phyloP scores from a whole-genome alignment of 1,140 invertebrate species.

The Sycophaga agraensis region DNA sequence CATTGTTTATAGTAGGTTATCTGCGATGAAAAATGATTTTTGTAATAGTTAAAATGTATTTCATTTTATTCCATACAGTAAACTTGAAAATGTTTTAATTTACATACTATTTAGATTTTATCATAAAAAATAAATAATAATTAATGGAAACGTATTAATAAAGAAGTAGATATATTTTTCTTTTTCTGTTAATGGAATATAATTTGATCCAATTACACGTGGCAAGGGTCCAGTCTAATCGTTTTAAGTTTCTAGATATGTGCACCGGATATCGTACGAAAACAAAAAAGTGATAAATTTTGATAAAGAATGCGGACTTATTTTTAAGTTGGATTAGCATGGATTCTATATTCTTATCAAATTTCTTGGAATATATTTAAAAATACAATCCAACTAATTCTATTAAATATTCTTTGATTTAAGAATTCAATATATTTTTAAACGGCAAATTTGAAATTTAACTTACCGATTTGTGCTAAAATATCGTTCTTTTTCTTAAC shows the following conservation, averaged over 20 bases:
- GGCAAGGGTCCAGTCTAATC: not conserved
- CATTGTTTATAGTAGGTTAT: too few species aligned
- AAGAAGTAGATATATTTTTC: too few species aligned
- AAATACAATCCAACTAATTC: not conserved
- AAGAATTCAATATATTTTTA: not conserved
- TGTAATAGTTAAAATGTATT: too few species aligned
- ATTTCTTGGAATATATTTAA: not conserved
- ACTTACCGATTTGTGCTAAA: slow-evolving; percentile 57
- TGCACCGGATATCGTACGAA: not conserved
- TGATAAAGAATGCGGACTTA: slow-evolving; percentile 21
- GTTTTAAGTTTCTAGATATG: not conserved
- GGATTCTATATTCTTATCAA: slow-evolving; percentile 4
- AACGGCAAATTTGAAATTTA: not conserved
- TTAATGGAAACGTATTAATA: too few species aligned
- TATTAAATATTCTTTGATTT: too few species aligned
- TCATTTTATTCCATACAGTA: too few species aligned
- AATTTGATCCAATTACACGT: slow-evolving; percentile 13
- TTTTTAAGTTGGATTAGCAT: slow-evolving; percentile 8
- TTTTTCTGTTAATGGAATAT: too few species aligned
- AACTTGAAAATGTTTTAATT: too few species aligned
- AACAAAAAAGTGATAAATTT: slow-evolving; percentile 9
- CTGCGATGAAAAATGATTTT: too few species aligned
- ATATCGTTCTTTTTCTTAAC: slow-evolving; percentile 59
- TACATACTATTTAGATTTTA: too few species aligned
- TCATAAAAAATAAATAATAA: too few species aligned